These are phyloP conservation scores for Mimas tiliae DNA, from an alignment of 2,888 invertebrate species.

Conservation along the genomic window DNA sequence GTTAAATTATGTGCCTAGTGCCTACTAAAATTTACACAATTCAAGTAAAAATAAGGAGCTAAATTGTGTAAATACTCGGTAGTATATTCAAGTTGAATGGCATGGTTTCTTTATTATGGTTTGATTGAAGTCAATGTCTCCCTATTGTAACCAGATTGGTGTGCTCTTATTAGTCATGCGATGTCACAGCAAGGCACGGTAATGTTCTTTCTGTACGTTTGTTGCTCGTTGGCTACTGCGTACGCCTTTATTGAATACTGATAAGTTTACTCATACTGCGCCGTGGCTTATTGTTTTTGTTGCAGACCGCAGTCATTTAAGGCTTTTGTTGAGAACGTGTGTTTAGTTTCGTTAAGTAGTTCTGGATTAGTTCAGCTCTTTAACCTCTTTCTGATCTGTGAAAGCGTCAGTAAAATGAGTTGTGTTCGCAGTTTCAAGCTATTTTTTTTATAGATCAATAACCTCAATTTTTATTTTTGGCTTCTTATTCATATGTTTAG, in stretches of 20 bases:
- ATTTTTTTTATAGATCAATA: conserved; percentile 33
- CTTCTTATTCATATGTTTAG: not conserved
- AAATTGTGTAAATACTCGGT: not conserved
- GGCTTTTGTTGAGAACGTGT: conserved; percentile 30
- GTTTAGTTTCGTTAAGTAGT: conserved; percentile 34
- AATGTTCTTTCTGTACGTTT: conserved; percentile 42
- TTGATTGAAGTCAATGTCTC: conserved; percentile 50
- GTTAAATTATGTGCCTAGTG: too few relatives aligned
- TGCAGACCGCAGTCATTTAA: conserved; percentile 43
- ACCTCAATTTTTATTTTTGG: not conserved
- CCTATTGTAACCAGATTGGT: conserved; percentile 51
- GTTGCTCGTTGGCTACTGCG: conserved; percentile 51
- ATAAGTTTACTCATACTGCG: conserved; percentile 63
- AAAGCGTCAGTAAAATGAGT: not conserved
- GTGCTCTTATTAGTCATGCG: conserved; percentile 63
- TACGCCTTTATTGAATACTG: conserved; percentile 66
- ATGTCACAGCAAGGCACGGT: conserved; percentile 61
- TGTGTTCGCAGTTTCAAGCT: conserved; percentile 25
- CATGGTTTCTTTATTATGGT: conserved; percentile 10
- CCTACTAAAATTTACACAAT: not conserved
- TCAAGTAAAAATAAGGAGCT: too few relatives aligned
- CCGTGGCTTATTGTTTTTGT: conserved; percentile 51
- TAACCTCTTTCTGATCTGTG: not conserved
- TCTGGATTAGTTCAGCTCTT: conserved; percentile 31
- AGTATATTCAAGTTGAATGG: not conserved